These are phyloP conservation scores for Drosophila falleni DNA, from an alignment of 2,888 invertebrate genomes.

Conservation along the genomic window DNA sequence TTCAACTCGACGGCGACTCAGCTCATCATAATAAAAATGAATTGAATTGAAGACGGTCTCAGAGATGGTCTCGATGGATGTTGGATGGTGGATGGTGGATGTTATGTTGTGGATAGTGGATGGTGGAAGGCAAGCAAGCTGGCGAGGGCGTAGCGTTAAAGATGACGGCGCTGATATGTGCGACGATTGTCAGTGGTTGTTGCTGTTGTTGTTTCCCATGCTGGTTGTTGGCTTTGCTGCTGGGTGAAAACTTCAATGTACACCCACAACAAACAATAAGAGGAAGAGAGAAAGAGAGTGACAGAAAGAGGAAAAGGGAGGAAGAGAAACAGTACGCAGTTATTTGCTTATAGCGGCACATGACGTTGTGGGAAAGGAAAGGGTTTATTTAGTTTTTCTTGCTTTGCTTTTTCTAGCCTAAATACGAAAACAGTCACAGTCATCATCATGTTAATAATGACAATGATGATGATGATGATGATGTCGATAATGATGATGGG, in stretches of 20 bases:
- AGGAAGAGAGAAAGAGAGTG: background rate
- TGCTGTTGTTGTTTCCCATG: conserved; percentile 66
- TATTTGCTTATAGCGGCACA: conserved; percentile 73
- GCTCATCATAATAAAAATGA: conserved; percentile 81
- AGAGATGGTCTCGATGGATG: conserved; percentile 19
- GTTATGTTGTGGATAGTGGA: conserved; percentile 15
- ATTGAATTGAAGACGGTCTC: conserved; percentile 63
- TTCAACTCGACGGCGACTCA: conserved; percentile 60
- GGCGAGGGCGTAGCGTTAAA: conserved; percentile 63
- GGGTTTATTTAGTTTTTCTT: conserved; percentile 52
- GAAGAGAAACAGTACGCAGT: conserved; percentile 28
- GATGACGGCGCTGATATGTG: conserved; percentile 71
- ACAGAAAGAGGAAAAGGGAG: too few species aligned
- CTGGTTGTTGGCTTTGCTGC: conserved; percentile 64
- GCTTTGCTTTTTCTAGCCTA: conserved; percentile 46
- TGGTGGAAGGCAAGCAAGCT: conserved; percentile 28
- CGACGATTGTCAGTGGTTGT: conserved; percentile 43
- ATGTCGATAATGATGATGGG: conserved; percentile 18
- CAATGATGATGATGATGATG: background rate
- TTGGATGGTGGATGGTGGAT: conserved; percentile 15
- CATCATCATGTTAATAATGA: conserved; percentile 18
- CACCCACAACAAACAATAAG: conserved; percentile 62
- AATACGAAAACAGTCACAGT: conserved; percentile 52
- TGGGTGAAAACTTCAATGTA: conserved; percentile 57
- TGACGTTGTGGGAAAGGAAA: conserved; percentile 71